A percentile compares a stretch with the other conserved stretches of the same genome.
Conservation (phyloP, 2,797 vertebrate genomes). For the Oreochromis mossambicus region DNA sequence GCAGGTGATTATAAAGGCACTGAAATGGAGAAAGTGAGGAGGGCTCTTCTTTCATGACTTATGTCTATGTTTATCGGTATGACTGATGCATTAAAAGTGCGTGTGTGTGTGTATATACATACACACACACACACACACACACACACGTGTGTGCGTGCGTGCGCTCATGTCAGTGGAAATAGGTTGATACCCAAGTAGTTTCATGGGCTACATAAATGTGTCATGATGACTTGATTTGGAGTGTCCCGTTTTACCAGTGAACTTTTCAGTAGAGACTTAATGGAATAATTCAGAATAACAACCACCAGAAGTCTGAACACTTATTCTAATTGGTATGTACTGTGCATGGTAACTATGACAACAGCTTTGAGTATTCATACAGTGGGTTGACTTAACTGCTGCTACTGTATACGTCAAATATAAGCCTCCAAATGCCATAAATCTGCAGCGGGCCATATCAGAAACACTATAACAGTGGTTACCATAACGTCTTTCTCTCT, state of each 20-base stretch:
- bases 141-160: neutral
- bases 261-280: neutral
- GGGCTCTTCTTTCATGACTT: slow-evolving; percentile 49
- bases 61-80: slow-evolving; percentile 55
- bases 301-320: neutral
- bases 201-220: slow-evolving; percentile 38
- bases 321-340: neutral
- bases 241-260: neutral
- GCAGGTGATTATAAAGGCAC: slow-evolving; percentile 36
- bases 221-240: slow-evolving; percentile 42
- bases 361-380: neutral
- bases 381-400: neutral
- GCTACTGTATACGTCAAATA: neutral
- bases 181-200: slow-evolving; percentile 9
- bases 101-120: neutral
- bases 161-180: neutral
- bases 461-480: neutral
- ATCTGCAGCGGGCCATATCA: neutral
- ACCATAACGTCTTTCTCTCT: neutral
- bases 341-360: neutral
- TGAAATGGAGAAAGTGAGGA: slow-evolving; percentile 42
- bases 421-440: neutral
- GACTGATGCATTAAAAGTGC: slow-evolving; percentile 5
- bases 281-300: neutral
- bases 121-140: too few species aligned